Evolutionary conservation across 2,113 vertebrate species (phyloP).

Genomic region (Triplophysa siluroides): DNA sequence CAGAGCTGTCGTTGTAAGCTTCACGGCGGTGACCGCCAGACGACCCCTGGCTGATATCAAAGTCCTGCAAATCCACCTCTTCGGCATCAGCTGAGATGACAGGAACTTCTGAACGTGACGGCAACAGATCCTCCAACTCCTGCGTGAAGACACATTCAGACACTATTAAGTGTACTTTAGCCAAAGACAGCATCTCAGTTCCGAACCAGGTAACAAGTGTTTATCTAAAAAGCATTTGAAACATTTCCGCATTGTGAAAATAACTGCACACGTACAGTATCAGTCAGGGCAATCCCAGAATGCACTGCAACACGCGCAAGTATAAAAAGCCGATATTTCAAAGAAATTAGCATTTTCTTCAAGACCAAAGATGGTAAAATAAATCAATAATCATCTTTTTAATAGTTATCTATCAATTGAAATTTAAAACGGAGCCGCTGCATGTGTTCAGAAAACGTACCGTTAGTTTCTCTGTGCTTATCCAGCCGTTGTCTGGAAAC

Average conservation of each 20-base stretch:
- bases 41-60: constrained; percentile 87
- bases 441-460: constrained; percentile 67
- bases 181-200: too few relatives aligned
- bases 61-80: constrained; percentile 95
- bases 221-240: too few relatives aligned
- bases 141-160: constrained; percentile 59
- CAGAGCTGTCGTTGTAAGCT: constrained; percentile 97
- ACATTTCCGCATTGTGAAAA: too few relatives aligned
- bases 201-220: too few relatives aligned
- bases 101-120: constrained; percentile 88
- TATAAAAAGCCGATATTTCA: too few relatives aligned
- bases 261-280: too few relatives aligned
- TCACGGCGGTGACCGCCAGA: constrained; percentile 88
- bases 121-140: constrained; percentile 97
- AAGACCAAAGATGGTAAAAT: too few relatives aligned
- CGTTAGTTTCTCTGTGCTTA: constrained; percentile 93
- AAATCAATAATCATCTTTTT: too few relatives aligned
- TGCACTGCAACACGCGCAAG: too few relatives aligned
- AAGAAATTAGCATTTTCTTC: too few relatives aligned
- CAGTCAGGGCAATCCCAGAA: too few relatives aligned
- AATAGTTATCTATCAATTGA: too few relatives aligned
- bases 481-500: constrained; percentile 99
- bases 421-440: neutral
- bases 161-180: neutral
- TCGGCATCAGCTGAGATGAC: constrained; percentile 88